A percentile compares a stretch with the other conserved stretches of the same genome.
Evolutionary conservation across 2,888 invertebrate species (phyloP).

Genomic region (Sesamia inferens): DNA sequence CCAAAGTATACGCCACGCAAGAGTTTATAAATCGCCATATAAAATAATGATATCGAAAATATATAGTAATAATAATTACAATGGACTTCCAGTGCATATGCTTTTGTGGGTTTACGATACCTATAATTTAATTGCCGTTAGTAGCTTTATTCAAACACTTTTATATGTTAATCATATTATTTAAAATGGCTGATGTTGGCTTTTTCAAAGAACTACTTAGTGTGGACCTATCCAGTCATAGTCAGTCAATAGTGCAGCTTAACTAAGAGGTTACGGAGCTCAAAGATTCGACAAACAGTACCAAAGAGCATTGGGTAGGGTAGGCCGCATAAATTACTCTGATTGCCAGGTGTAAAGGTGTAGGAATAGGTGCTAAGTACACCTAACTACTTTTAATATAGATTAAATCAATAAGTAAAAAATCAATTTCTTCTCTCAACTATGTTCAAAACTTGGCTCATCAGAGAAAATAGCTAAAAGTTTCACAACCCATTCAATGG

Average conservation of each 20-base stretch:
- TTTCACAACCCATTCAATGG: background rate
- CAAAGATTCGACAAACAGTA: background rate
- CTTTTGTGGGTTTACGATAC: background rate
- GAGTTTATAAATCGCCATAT: background rate
- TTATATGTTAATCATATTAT: background rate
- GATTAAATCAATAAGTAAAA: background rate
- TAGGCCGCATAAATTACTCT: background rate
- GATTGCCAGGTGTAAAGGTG: background rate
- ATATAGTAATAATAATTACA: background rate
- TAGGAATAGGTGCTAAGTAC: background rate
- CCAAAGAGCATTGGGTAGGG: background rate
- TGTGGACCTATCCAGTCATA: background rate
- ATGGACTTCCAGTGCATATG: background rate
- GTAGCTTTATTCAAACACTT: background rate
- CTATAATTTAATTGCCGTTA: background rate
- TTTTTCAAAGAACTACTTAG: background rate
- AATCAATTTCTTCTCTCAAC: background rate
- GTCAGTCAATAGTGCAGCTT: too few relatives aligned
- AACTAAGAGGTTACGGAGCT: too few relatives aligned
- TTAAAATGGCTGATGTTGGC: background rate
- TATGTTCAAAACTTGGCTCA: background rate
- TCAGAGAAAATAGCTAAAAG: slow-evolving; percentile 4
- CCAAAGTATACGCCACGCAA: background rate
- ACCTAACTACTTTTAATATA: background rate
- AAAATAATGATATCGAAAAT: background rate